Percentiles rank a stretch among this genome's conserved stretches.
Evolutionary conservation across 2,888 invertebrate genomes (phyloP).

Genomic region (Nebria brevicollis): DNA sequence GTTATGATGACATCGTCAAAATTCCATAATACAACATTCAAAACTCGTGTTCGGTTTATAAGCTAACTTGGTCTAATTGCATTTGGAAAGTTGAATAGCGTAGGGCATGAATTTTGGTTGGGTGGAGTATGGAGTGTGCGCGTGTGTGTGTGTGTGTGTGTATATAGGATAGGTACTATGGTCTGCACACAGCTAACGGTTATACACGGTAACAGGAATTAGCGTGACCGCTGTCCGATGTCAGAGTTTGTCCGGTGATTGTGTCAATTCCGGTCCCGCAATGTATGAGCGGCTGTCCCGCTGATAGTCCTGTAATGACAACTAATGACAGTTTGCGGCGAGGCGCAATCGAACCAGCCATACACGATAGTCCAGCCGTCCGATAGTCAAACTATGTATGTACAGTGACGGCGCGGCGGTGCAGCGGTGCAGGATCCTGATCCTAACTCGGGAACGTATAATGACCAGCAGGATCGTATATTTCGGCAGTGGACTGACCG

Average conservation of each 20-base stretch:
- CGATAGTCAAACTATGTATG: not conserved
- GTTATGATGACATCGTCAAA: not conserved
- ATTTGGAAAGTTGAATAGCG: conserved; percentile 11
- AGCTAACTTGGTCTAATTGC: conserved; percentile 13
- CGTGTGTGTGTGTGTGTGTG: too few species aligned
- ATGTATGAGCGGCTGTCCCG: conserved; percentile 29
- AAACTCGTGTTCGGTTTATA: conserved; percentile 5
- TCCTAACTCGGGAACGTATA: not conserved
- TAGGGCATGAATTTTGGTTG: not conserved
- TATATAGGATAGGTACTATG: not conserved
- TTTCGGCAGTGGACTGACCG: conserved; percentile 6
- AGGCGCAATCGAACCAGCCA: conserved; percentile 31
- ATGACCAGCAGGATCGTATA: not conserved
- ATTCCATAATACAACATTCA: not conserved
- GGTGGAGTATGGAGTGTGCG: too few species aligned
- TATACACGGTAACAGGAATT: conserved; percentile 21
- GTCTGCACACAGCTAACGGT: conserved; percentile 7
- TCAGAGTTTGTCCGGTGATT: conserved; percentile 23
- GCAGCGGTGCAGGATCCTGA: not conserved
- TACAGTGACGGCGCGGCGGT: not conserved
- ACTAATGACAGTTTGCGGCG: conserved; percentile 45
- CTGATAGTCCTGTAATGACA: conserved; percentile 44
- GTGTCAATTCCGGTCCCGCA: conserved; percentile 17
- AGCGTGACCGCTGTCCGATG: conserved; percentile 23
- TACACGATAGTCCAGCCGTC: not conserved